These are phyloP conservation scores for Neoseiulus cucumeris DNA, from an alignment of 1,140 invertebrate genomes.

Conservation along the genomic window DNA sequence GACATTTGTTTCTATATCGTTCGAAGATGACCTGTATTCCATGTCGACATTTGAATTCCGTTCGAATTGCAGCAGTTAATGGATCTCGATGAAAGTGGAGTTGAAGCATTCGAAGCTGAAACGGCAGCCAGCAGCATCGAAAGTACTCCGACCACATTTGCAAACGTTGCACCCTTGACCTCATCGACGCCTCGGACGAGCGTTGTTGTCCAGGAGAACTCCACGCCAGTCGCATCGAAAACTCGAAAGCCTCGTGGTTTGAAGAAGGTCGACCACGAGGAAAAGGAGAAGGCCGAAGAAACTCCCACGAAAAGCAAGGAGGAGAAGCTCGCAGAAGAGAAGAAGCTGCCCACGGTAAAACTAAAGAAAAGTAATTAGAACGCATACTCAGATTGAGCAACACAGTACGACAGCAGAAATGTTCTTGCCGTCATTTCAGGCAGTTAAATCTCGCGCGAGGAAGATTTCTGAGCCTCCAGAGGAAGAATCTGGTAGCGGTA, in stretches of 20 bases:
- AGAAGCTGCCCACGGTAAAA: not conserved
- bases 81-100: slow-evolving; percentile 7
- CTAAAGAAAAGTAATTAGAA: not conserved
- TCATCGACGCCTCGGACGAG: too few relatives aligned
- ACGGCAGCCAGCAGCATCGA: not conserved
- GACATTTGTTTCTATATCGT: not conserved
- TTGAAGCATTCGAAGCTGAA: not conserved
- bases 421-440: not conserved
- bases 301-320: slow-evolving; percentile 10
- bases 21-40: not conserved
- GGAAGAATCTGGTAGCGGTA: not conserved
- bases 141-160: too few relatives aligned
- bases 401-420: too few relatives aligned
- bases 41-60: not conserved
- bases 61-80: not conserved
- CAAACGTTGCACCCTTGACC: too few relatives aligned
- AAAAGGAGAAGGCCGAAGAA: slow-evolving; percentile 15
- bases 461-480: not conserved
- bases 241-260: not conserved
- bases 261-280: slow-evolving; percentile 9
- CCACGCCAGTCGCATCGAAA: not conserved
- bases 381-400: too few relatives aligned
- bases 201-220: too few relatives aligned
- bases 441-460: not conserved
- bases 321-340: slow-evolving; percentile 9